phyloP scores from a whole-genome alignment of 1,140 invertebrate genomes.

The Drosophila burlai region DNA sequence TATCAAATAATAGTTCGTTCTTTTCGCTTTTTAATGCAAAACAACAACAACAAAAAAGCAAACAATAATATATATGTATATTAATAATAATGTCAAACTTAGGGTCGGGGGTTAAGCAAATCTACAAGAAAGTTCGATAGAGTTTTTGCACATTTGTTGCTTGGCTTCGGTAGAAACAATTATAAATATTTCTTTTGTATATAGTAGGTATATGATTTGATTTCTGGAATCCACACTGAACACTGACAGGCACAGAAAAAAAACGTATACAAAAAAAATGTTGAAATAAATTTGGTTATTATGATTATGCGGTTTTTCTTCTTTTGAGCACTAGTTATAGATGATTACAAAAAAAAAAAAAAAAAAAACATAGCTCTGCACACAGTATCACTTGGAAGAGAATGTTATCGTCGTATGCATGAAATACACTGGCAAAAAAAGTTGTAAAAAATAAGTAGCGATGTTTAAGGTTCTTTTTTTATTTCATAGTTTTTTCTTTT shows the following conservation, averaged over 20 bases:
- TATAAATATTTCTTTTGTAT: constrained; percentile 23
- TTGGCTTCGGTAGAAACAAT: constrained; percentile 30
- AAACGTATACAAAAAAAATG: constrained; percentile 44
- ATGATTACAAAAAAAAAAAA: constrained; percentile 17
- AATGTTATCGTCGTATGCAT: constrained; percentile 34
- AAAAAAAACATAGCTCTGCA: constrained; percentile 28
- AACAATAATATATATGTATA: constrained; percentile 12
- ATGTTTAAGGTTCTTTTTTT: constrained; percentile 11
- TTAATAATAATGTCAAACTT: constrained; percentile 15
- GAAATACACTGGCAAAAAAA: constrained; percentile 52
- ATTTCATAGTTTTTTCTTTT: constrained; percentile 13
- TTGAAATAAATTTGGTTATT: constrained; percentile 30
- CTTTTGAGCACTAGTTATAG: constrained; percentile 30
- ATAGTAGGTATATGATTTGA: constrained; percentile 13
- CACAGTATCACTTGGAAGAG: constrained; percentile 42
- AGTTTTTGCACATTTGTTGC: constrained; percentile 30
- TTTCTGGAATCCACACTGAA: constrained; percentile 41
- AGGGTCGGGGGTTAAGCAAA: constrained; percentile 20
- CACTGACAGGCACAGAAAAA: constrained; percentile 51
- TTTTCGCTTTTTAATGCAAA: constrained; percentile 29
- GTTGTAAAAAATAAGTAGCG: constrained; percentile 34
- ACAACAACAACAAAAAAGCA: constrained; percentile 60
- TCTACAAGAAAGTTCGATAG: constrained; percentile 27
- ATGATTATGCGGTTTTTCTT: constrained; percentile 8
- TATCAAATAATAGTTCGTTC: constrained; percentile 10